phyloP scores from a whole-genome alignment of 2,888 invertebrate species.

The Cryptophagus acutangulus region DNA sequence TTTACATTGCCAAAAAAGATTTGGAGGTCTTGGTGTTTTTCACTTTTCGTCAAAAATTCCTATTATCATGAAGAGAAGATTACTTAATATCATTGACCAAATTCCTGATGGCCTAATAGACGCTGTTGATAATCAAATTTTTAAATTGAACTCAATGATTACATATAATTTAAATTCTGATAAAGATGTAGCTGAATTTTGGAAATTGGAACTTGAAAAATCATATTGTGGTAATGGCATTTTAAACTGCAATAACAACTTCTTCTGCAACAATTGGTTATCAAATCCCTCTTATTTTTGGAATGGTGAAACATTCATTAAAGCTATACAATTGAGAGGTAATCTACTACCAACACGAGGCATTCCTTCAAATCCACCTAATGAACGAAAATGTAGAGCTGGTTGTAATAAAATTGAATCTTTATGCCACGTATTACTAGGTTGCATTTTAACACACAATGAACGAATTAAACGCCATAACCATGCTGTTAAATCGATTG shows the following conservation, averaged over 20 bases:
- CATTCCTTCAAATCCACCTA: slow-evolving; percentile 31
- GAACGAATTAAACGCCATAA: slow-evolving; percentile 20
- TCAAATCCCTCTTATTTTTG: slow-evolving; percentile 25
- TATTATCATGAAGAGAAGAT: too few relatives aligned
- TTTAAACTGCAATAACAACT: not conserved
- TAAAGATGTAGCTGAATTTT: too few relatives aligned
- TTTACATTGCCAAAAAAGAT: too few relatives aligned
- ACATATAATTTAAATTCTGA: too few relatives aligned
- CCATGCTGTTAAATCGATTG: slow-evolving; percentile 12
- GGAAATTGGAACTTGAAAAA: too few relatives aligned
- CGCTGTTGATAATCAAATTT: too few relatives aligned
- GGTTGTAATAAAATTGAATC: slow-evolving; percentile 22
- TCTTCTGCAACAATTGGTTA: slow-evolving; percentile 18
- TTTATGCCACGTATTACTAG: slow-evolving; percentile 28
- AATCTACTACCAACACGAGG: slow-evolving; percentile 32
- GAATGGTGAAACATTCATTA: slow-evolving; percentile 28
- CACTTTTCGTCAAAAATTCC: too few relatives aligned
- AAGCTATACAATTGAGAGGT: slow-evolving; percentile 29
- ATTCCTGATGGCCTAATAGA: too few relatives aligned
- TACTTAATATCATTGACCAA: too few relatives aligned
- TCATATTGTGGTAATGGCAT: too few relatives aligned
- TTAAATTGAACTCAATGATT: too few relatives aligned
- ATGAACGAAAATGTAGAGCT: slow-evolving; percentile 22
- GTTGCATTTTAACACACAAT: slow-evolving; percentile 23
- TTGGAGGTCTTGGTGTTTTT: too few relatives aligned